Evolutionary conservation across 1,140 invertebrate genomes (phyloP).

Genomic region (Euwallacea fornicatus): DNA sequence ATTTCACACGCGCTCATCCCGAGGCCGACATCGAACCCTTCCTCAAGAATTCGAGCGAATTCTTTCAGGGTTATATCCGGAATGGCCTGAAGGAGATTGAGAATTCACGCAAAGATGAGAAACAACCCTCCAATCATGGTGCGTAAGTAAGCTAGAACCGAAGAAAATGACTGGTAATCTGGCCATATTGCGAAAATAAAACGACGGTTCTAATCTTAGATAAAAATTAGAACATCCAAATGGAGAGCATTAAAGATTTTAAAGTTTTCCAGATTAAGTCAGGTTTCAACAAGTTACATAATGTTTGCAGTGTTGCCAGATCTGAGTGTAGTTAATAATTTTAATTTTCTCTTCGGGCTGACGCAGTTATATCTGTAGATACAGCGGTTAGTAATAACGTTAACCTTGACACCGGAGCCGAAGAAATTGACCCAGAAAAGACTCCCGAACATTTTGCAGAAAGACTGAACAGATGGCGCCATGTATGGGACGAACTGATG

Average conservation of each 20-base stretch:
- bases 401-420: slow-evolving; percentile 1
- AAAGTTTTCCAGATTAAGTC: too few species aligned
- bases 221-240: too few species aligned
- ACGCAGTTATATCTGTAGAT: neutral
- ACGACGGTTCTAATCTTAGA: too few species aligned
- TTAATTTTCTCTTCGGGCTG: too few species aligned
- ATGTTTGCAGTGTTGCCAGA: too few species aligned
- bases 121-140: neutral
- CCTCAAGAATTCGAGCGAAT: slow-evolving; percentile 83
- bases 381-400: slow-evolving; percentile 2
- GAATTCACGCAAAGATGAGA: slow-evolving; percentile 53
- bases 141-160: neutral
- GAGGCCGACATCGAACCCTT: slow-evolving; percentile 91
- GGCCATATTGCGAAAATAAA: too few species aligned
- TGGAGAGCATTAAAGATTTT: too few species aligned
- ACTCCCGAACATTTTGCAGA: slow-evolving; percentile 31
- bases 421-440: slow-evolving; percentile 23
- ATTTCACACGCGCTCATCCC: slow-evolving; percentile 87
- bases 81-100: slow-evolving; percentile 83
- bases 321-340: too few species aligned
- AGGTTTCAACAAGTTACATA: too few species aligned
- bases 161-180: too few species aligned
- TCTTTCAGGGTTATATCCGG: slow-evolving; percentile 92
- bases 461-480: slow-evolving; percentile 34
- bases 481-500: slow-evolving; percentile 35